Conservation (phyloP, 2,113 vertebrate genomes). For the Atherinomorus stipes region DNA sequence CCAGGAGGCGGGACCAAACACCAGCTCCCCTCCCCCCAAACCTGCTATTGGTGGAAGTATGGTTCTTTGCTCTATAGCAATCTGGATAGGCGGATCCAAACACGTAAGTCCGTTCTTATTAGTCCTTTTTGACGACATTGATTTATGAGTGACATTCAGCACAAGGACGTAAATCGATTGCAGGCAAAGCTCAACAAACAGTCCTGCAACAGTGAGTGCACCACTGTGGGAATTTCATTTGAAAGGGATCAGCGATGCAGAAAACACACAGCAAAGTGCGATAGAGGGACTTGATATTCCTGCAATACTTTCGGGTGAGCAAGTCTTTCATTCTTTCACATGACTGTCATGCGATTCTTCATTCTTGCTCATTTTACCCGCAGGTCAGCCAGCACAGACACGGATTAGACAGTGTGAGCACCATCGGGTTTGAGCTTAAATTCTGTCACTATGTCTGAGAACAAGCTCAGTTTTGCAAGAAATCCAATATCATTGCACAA, state of each 20-base stretch:
- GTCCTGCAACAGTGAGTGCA: background rate
- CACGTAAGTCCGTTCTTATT: slow-evolving; percentile 3
- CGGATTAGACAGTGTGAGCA: background rate
- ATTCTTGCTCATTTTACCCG: background rate
- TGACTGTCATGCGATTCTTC: slow-evolving; percentile 33
- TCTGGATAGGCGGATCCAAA: background rate
- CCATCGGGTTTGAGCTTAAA: background rate
- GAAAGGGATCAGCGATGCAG: background rate
- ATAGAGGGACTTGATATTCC: background rate
- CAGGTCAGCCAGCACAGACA: no score
- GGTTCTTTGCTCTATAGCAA: rapidly evolving
- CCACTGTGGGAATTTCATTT: no score
- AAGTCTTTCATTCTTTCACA: background rate
- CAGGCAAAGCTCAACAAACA: slow-evolving; percentile 8
- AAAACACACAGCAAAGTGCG: background rate
- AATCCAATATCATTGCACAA: no score
- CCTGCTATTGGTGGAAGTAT: slow-evolving; percentile 35
- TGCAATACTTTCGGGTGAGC: slow-evolving; percentile 44
- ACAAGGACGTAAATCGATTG: slow-evolving; percentile 19
- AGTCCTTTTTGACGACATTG: background rate
- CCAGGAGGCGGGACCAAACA: slow-evolving; percentile 17
- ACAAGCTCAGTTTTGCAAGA: no score
- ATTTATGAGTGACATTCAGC: slow-evolving; percentile 16
- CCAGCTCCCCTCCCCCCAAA: rapidly evolving
- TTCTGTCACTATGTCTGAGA: background rate